Conservation (phyloP, 1,140 invertebrate genomes). For the Microplitis demolitor region DNA sequence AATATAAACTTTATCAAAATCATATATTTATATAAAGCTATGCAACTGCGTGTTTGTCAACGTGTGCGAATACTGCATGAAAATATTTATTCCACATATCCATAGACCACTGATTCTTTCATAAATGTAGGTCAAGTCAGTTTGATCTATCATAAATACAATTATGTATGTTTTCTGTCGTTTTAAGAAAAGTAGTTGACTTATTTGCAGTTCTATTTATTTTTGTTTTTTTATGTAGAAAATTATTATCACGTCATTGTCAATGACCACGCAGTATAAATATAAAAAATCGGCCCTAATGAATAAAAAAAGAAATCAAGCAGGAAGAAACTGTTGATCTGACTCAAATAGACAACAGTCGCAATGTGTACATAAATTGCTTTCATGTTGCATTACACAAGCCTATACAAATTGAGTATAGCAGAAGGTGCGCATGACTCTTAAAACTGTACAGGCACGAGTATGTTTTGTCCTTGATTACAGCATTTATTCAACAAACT, state of each 20-base stretch:
- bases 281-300: background rate
- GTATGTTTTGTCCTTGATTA: conserved; percentile 9
- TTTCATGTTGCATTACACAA: conserved; percentile 10
- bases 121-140: conserved; percentile 25
- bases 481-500: background rate
- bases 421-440: conserved; percentile 10
- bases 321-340: background rate
- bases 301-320: background rate
- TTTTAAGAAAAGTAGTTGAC: too few species aligned
- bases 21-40: background rate
- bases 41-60: conserved; percentile 1
- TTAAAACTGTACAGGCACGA: background rate
- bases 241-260: too few species aligned
- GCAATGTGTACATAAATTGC: background rate
- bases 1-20: background rate
- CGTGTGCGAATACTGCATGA: conserved; percentile 1
- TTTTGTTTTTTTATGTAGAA: too few species aligned
- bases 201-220: too few species aligned
- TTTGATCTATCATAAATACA: background rate
- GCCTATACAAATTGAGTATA: conserved; percentile 9
- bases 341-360: background rate
- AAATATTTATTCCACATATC: background rate
- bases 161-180: too few species aligned
- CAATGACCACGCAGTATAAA: too few species aligned
- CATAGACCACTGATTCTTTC: background rate